Percentiles rank a stretch among this genome's conserved stretches.
Conservation (phyloP, 2,113 vertebrate species). For the Oreotrochilus melanogaster region DNA sequence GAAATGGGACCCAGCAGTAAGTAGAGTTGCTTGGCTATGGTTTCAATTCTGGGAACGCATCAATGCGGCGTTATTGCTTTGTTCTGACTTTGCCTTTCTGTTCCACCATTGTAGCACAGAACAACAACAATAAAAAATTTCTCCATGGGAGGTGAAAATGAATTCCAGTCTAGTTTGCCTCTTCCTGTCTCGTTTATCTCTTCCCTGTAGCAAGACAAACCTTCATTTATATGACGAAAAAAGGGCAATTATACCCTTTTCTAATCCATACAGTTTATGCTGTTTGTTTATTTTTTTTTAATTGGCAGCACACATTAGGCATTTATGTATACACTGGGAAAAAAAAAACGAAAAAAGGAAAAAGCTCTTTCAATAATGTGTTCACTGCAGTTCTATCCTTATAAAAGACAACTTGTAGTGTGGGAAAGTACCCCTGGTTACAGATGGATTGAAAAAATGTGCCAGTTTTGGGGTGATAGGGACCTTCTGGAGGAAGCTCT, state of each 20-base stretch:
- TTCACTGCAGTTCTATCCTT: neutral
- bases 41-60: neutral
- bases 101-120: neutral
- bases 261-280: conserved; percentile 22
- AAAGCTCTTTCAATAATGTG: neutral
- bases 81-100: conserved; percentile 18
- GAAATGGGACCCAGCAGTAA: neutral
- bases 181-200: neutral
- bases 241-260: conserved; percentile 28
- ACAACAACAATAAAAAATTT: conserved; percentile 43
- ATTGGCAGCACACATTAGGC: conserved; percentile 11
- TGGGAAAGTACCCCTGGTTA: neutral
- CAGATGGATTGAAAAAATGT: neutral
- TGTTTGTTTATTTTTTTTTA: conserved; percentile 74
- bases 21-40: neutral
- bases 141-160: conserved; percentile 36
- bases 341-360: neutral
- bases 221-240: conserved; percentile 34
- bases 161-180: conserved; percentile 16
- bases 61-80: neutral
- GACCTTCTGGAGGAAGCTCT: neutral
- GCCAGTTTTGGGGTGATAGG: neutral
- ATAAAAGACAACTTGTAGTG: neutral
- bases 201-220: conserved; percentile 17
- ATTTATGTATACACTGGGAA: neutral